phyloP scores from a whole-genome alignment of 1,140 invertebrate genomes.

The Microplitis mediator region DNA sequence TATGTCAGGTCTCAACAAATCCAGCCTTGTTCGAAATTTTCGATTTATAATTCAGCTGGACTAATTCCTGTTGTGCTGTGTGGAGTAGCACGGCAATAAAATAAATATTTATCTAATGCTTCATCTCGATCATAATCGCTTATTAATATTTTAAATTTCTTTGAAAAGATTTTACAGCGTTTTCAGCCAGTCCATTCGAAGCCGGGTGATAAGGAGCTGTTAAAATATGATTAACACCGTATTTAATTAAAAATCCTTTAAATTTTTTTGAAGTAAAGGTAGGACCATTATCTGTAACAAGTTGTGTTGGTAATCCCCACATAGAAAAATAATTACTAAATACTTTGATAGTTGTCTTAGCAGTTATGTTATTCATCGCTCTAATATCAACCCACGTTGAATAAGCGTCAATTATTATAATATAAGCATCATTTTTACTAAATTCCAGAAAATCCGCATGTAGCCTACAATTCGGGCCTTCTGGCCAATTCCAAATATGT shows the following conservation, averaged over 20 bases:
- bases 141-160: not conserved
- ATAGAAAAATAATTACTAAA: conserved; percentile 35
- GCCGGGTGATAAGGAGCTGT: conserved; percentile 8
- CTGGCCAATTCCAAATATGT: too few relatives aligned
- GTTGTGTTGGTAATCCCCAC: conserved; percentile 27
- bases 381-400: conserved; percentile 30
- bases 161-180: not conserved
- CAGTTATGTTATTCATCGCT: conserved; percentile 12
- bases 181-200: not conserved
- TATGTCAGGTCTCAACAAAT: conserved; percentile 5
- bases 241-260: conserved; percentile 25
- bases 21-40: not conserved
- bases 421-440: not conserved
- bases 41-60: conserved; percentile 24
- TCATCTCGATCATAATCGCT: not conserved
- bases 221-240: conserved; percentile 29
- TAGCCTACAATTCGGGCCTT: too few relatives aligned
- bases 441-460: too few relatives aligned
- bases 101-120: conserved; percentile 19
- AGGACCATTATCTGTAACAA: conserved; percentile 38
- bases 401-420: conserved; percentile 20
- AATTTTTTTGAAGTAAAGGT: conserved; percentile 32
- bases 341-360: conserved; percentile 28
- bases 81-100: conserved; percentile 17
- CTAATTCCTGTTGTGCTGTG: conserved; percentile 17